Base-by-base conservation (phyloP, 35 echinoderm and acorn worm species). In the Holothuria glaberrima region DNA sequence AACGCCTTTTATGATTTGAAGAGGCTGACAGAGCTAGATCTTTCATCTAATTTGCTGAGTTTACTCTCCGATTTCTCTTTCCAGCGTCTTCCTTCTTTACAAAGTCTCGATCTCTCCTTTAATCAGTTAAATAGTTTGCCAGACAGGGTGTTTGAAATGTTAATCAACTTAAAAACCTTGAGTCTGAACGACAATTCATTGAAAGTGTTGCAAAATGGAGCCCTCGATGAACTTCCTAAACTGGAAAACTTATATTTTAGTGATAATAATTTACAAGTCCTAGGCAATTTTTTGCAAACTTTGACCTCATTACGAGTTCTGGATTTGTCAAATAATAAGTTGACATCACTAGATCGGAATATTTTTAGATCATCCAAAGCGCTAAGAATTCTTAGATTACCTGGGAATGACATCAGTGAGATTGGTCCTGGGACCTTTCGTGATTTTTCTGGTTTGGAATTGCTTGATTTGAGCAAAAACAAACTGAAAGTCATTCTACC, bases 171-270 rank as follows among this genome's bases (percentile, higher is more conserved):
- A 22, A 58, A 48, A 36, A 84, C 57, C 6, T 41, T 84, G 28
- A 59, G 24, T 59, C 80, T 84, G 3, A 84, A 84, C 57, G 58
- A 84, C 80, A 84, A 84, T 38, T 28, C 30, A 63, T 41, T 84
- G 56, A 54, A 60, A 30, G 10, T 13, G 52, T 84, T 84, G 57
- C 52, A 20, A 30, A 22, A 22, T 61, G 56, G 30, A 12, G 56
- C 28, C n/a, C 56, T 84, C 80, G 27, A 61, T 21, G 12, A 12
- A 34, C 32, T 84, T 6, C 27, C 12, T 16, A 63, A 63, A 17
- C n/a, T 84, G 30, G 30, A 84, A 30, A 17, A 61, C 58, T 38
- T 84, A 56, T 84, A 84, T 41, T 36, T 84, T 38, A 63, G 80
- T 41, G 80, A 62, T 61, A 84, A 84, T 21, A 33, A 38, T 36